Evolutionary conservation across 2,113 vertebrate genomes (phyloP).

Genomic region (Eidolon helvum): DNA sequence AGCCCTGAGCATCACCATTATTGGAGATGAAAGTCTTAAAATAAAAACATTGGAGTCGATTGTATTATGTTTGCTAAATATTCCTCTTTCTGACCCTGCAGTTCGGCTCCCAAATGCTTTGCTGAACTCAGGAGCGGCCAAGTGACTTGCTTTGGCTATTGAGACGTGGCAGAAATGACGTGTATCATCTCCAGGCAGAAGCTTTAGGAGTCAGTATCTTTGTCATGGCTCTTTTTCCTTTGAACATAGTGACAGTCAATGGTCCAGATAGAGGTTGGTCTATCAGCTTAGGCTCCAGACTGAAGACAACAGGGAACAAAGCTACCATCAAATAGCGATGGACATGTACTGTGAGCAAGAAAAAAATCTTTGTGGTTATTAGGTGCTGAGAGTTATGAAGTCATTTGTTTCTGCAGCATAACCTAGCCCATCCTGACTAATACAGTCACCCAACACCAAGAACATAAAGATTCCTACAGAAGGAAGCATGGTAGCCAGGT

Average conservation of each 20-base stretch:
- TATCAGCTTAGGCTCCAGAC: not conserved
- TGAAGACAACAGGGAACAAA: not conserved
- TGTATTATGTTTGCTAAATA: not conserved
- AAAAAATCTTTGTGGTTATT: not conserved
- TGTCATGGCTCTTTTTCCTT: not conserved
- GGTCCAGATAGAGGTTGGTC: not conserved
- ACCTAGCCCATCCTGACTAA: not conserved
- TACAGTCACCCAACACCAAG: not conserved
- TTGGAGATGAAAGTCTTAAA: not conserved
- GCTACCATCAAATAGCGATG: not conserved
- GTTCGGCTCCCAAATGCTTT: not conserved
- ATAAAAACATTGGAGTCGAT: not conserved
- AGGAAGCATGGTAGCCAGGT: not conserved
- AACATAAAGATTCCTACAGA: not conserved
- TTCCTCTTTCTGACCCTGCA: not conserved
- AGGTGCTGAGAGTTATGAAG: not conserved
- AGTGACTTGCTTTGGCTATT: not conserved
- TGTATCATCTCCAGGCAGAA: not conserved
- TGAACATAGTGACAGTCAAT: not conserved
- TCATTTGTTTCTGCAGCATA: not conserved
- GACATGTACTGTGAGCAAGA: not conserved
- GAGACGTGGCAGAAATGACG: not conserved
- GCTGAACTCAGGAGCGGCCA: not conserved
- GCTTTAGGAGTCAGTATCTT: not conserved
- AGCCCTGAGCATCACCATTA: not conserved